A percentile compares a stretch with the other conserved stretches of the same genome.
phyloP scores from a whole-genome alignment of 2,113 vertebrate genomes.

The Ia io region DNA sequence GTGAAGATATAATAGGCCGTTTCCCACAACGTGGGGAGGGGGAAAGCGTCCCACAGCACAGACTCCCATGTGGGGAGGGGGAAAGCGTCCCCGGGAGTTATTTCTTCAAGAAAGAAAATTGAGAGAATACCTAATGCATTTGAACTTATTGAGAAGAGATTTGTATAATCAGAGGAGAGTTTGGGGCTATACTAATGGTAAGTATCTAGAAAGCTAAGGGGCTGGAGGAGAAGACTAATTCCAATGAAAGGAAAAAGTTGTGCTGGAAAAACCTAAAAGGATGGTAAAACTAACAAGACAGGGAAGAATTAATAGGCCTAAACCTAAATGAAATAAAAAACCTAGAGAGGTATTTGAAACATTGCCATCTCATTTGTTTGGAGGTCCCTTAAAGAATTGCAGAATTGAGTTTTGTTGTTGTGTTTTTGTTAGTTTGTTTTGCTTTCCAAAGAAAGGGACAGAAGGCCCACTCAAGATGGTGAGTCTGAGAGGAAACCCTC shows the following conservation, averaged over 20 bases:
- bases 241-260: neutral
- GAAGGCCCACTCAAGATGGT: neutral
- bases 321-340: slow-evolving; percentile 15
- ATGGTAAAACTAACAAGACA: neutral
- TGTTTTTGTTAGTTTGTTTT: neutral
- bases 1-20: no score
- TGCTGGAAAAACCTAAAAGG: neutral
- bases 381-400: neutral
- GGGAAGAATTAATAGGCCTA: neutral
- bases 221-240: neutral
- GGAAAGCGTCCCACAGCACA: no score
- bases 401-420: neutral
- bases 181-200: neutral
- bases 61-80: no score
- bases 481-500: neutral
- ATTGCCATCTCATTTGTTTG: neutral
- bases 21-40: no score
- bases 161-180: neutral
- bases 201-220: neutral
- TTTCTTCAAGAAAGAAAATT: slow-evolving; percentile 11
- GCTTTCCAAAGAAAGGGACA: neutral
- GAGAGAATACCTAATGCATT: neutral
- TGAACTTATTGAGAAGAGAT: neutral
- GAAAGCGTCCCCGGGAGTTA: neutral
- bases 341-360: neutral